These are phyloP conservation scores for Rhinichthys klamathensis DNA, from an alignment of 2,113 vertebrate genomes.

Conservation along the genomic window DNA sequence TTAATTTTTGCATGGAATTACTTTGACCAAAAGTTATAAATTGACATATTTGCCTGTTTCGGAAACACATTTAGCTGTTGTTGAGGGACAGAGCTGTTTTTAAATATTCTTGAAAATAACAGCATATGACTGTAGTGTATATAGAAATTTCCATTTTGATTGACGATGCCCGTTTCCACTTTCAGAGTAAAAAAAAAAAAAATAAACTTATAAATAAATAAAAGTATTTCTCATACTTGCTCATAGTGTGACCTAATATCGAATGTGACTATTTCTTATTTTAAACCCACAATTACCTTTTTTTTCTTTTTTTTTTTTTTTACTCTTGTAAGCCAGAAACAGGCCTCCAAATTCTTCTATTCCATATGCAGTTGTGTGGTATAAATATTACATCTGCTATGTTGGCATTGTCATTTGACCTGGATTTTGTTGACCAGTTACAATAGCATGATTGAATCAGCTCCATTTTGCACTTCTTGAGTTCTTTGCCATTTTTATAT, in stretches of 20 bases:
- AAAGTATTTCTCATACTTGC: too few species aligned
- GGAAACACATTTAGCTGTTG: too few species aligned
- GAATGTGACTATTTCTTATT: background rate
- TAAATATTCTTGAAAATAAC: background rate
- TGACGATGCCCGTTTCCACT: too few species aligned
- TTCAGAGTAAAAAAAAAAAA: too few species aligned
- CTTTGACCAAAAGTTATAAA: background rate
- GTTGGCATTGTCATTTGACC: background rate
- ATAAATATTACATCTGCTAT: background rate
- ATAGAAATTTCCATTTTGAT: background rate
- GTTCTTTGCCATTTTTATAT: background rate
- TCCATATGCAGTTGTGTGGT: background rate
- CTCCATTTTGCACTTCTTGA: background rate
- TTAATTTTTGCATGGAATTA: background rate
- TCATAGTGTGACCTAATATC: background rate
- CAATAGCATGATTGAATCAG: background rate
- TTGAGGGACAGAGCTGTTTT: background rate
- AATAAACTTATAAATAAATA: too few species aligned
- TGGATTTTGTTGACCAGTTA: too few species aligned
- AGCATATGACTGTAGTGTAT: background rate
- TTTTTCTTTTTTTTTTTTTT: too few species aligned
- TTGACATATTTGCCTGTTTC: background rate
- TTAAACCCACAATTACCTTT: background rate
- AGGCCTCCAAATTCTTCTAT: background rate
- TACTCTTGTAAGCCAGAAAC: background rate